A percentile compares a stretch with the other conserved stretches of the same genome.
phyloP scores from a whole-genome alignment of 1,140 invertebrate genomes.

The Laupala kohalensis region DNA sequence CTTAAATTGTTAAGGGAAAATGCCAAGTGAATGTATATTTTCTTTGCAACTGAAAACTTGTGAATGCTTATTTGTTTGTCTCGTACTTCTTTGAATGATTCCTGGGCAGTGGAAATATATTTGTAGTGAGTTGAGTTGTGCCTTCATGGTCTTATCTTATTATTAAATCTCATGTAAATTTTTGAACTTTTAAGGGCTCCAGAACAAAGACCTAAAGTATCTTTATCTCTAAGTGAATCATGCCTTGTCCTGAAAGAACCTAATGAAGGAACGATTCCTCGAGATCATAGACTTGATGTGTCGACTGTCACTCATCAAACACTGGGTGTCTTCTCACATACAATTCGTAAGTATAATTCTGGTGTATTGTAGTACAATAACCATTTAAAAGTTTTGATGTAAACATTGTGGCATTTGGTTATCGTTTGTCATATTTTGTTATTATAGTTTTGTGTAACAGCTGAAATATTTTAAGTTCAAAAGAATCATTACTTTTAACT shows the following conservation, averaged over 20 bases:
- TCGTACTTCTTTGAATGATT: not conserved
- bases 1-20: not conserved
- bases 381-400: not conserved
- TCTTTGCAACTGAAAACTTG: no score
- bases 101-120: not conserved
- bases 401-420: not conserved
- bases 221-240: slow-evolving; percentile 50
- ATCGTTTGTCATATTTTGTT: not conserved
- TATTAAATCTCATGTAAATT: not conserved
- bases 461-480: not conserved
- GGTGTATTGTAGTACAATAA: no score
- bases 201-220: slow-evolving; percentile 57
- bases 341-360: slow-evolving; percentile 47
- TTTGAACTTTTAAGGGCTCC: slow-evolving; percentile 28
- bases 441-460: not conserved
- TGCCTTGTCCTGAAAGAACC: slow-evolving; percentile 55
- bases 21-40: not conserved
- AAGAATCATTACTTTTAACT: not conserved
- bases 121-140: not conserved
- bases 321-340: slow-evolving; percentile 77
- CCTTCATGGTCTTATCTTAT: not conserved
- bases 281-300: slow-evolving; percentile 79
- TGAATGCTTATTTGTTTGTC: slow-evolving; percentile 7
- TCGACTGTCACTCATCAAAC: slow-evolving; percentile 78
- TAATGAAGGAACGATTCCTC: slow-evolving; percentile 61